phyloP scores from a whole-genome alignment of 2,113 vertebrate species.

The Thamnaconus septentrionalis region DNA sequence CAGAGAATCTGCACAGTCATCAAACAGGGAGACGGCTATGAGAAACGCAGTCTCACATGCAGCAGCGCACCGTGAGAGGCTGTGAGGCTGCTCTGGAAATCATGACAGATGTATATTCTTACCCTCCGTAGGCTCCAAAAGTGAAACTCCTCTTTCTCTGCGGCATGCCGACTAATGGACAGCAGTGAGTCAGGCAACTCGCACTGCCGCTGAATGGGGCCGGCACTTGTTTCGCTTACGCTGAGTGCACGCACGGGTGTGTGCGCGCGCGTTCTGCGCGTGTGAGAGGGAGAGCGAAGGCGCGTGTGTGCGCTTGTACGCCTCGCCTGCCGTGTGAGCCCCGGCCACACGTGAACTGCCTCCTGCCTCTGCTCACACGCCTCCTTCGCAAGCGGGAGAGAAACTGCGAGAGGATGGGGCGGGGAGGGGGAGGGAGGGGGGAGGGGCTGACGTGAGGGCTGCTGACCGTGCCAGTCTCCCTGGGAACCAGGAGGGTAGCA shows the following conservation, averaged over 20 bases:
- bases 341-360: conserved; percentile 39
- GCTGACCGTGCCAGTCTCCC: conserved; percentile 59
- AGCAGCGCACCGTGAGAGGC: conserved; percentile 3
- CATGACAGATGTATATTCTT: conserved; percentile 42
- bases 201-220: conserved; percentile 52
- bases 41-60: not conserved
- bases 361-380: conserved; percentile 62
- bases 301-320: conserved; percentile 31
- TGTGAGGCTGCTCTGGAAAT: not conserved
- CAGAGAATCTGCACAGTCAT: conserved; percentile 58
- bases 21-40: conserved; percentile 30
- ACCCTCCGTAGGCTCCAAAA: conserved; percentile 79
- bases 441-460: conserved; percentile 3
- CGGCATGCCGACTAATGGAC: conserved; percentile 65
- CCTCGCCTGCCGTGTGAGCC: conserved; percentile 51
- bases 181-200: conserved; percentile 57
- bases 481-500: conserved; percentile 35
- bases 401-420: conserved; percentile 28
- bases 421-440: conserved; percentile 7
- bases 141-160: conserved; percentile 80
- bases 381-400: conserved; percentile 55
- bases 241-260: conserved; percentile 61
- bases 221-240: conserved; percentile 66
- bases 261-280: conserved; percentile 27
- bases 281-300: conserved; percentile 13